Base-by-base conservation (phyloP, 2,888 invertebrate genomes). In the Caenorhabditis imperialis region DNA sequence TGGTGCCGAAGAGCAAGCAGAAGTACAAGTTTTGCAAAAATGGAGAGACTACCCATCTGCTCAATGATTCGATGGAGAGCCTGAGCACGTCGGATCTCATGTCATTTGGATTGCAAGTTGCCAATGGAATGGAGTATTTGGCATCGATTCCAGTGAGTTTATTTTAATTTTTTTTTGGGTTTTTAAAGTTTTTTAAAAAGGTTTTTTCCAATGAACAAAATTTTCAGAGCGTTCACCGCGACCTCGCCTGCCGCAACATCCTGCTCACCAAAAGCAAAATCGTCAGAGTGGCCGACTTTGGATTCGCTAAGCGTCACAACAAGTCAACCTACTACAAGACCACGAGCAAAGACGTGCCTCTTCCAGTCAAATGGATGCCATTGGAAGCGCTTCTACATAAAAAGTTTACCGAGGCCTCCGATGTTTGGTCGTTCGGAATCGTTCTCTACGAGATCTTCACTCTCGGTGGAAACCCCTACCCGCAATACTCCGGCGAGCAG, bases 361-460 rank as follows among this genome's bases (percentile, higher is more conserved):
- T 98, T 76, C 97, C 98, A 0, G 94, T 98, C 22, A 96, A 97
- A 90, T 98, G 98, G 98, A 97, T 98, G 97, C 95, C 98, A 0
- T 96, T 96, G 0, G 98, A 98, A 89, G 95, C 97, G 0, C 90
- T 98, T 38, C 94, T 94, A 89, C 45, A 74, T 0, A 92, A 95
- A 84, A 92, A 94, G 54, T 98, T 96, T 90, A 96, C 91, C 2
- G 86, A 89, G 10, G 89, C 90, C 69, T 77, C 82, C 0, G 82
- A 82, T 50, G 69, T 82, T 35, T 93, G 75, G 88, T 89, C 79
- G 90, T 93, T 84, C 89, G 90, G 78, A 89, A 90, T 88, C 88
- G 91, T 54, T 88, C 90, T 87, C 89, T 91, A 79, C 89, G 90
- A 84, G 91, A 82, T 92, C 90, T 88, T 93, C 91, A 71, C 89